phyloP scores from a whole-genome alignment of 2,797 vertebrate genomes.

The Lutjanus campechanus region DNA sequence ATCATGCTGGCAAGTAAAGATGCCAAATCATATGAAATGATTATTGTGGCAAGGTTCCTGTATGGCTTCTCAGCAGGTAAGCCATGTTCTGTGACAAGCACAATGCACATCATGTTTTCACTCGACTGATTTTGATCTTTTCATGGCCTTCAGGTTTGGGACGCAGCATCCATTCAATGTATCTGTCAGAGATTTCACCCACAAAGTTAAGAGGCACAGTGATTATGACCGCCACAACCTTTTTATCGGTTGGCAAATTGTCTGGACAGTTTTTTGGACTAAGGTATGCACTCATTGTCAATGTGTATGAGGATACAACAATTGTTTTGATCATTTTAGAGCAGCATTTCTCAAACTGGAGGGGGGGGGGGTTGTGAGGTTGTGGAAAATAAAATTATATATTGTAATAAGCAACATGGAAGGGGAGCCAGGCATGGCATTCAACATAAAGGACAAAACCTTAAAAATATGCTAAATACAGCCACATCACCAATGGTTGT shows the following conservation, averaged over 20 bases:
- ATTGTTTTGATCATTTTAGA: no score
- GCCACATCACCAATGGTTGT: no score
- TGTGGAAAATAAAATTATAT: no score
- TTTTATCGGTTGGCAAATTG: slow-evolving; percentile 82
- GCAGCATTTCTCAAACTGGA: no score
- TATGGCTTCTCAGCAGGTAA: slow-evolving; percentile 86
- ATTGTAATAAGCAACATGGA: no score
- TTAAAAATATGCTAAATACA: no score
- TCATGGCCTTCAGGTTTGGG: slow-evolving; percentile 79
- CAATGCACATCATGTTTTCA: background rate
- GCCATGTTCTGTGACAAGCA: background rate
- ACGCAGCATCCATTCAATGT: slow-evolving; percentile 79
- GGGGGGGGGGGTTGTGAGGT: no score
- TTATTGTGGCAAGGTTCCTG: slow-evolving; percentile 86
- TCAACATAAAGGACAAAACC: no score
- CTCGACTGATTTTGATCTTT: background rate
- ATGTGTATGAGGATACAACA: no score
- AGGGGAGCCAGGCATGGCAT: no score
- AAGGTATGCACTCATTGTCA: no score
- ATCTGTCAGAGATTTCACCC: slow-evolving; percentile 88
- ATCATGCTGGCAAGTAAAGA: slow-evolving; percentile 85
- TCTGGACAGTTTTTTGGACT: slow-evolving; percentile 86
- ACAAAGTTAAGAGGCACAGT: slow-evolving; percentile 83
- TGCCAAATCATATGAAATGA: slow-evolving; percentile 89
- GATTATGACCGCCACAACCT: slow-evolving; percentile 77